Conservation (phyloP, 2,797 vertebrate species). For the Aplochiton taeniatus region DNA sequence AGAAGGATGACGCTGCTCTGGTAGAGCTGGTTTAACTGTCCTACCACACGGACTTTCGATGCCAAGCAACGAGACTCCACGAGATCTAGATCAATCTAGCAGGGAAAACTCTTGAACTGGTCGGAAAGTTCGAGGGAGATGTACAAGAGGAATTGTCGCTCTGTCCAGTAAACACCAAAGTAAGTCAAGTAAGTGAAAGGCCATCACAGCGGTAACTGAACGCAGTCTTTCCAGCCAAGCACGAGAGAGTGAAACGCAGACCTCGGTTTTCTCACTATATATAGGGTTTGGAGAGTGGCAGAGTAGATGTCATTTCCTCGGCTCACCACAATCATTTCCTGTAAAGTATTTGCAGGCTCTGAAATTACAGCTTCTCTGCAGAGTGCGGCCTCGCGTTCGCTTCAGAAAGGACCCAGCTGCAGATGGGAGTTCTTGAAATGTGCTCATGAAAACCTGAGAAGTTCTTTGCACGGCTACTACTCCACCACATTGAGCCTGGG, state of each 20-base stretch:
- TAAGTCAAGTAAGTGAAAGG: conserved; percentile 12
- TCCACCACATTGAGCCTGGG: neutral
- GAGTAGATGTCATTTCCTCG: conserved; percentile 69
- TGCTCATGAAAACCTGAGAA: neutral
- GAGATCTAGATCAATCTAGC: too few species aligned
- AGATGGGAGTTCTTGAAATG: conserved; percentile 28
- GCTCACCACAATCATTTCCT: conserved; percentile 78
- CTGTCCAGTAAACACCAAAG: too few species aligned
- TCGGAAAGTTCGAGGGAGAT: too few species aligned
- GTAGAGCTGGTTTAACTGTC: too few species aligned
- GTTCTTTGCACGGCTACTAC: too few species aligned
- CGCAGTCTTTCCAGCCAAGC: conserved; percentile 11
- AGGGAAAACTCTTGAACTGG: too few species aligned
- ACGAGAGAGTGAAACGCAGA: neutral
- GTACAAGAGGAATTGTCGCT: conserved; percentile 21
- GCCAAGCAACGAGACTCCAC: too few species aligned
- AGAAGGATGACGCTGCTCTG: neutral
- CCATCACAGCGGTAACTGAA: conserved; percentile 10
- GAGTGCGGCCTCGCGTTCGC: conserved; percentile 27
- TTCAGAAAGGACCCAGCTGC: conserved; percentile 51
- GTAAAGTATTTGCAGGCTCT: conserved; percentile 71
- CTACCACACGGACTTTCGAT: too few species aligned
- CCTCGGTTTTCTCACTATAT: conserved; percentile 18
- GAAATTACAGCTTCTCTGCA: conserved; percentile 66
- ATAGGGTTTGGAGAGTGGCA: conserved; percentile 32